Evolutionary conservation across 1,140 invertebrate genomes (phyloP).

Genomic region (Halictus rubicundus): DNA sequence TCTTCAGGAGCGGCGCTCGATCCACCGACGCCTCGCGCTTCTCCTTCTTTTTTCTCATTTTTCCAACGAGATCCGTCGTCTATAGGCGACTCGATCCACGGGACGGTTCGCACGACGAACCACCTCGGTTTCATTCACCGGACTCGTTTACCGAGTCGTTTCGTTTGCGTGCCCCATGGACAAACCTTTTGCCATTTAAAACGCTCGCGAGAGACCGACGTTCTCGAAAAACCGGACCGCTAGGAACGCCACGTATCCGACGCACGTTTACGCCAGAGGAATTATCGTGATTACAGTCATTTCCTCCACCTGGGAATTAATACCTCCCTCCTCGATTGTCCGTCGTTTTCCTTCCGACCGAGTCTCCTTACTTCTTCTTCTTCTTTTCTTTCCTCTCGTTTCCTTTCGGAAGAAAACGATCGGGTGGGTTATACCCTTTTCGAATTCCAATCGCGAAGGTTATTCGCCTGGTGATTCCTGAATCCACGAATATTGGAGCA

Average conservation of each 20-base stretch:
- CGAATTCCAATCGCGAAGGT: too few species aligned
- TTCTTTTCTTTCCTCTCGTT: not conserved
- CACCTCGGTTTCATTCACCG: too few species aligned
- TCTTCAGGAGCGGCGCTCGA: constrained; percentile 57
- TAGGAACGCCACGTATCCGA: constrained; percentile 31
- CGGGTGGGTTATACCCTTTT: not conserved
- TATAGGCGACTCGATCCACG: too few species aligned
- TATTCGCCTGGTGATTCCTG: too few species aligned
- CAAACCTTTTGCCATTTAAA: too few species aligned
- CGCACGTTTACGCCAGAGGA: constrained; percentile 48
- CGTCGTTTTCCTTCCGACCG: not conserved
- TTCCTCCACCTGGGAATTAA: constrained; percentile 40
- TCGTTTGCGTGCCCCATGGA: too few species aligned
- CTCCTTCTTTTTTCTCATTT: not conserved
- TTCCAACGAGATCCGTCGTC: too few species aligned
- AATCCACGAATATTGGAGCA: too few species aligned
- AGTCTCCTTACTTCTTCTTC: too few species aligned
- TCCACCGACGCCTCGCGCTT: not conserved
- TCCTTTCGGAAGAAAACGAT: not conserved
- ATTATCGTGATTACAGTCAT: constrained; percentile 58
- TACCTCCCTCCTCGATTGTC: not conserved
- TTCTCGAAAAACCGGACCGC: not conserved
- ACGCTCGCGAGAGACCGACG: too few species aligned
- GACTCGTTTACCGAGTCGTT: too few species aligned
- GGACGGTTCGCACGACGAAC: too few species aligned